Conservation (phyloP, 2,113 vertebrate species). For the Pontoporia blainvillei region DNA sequence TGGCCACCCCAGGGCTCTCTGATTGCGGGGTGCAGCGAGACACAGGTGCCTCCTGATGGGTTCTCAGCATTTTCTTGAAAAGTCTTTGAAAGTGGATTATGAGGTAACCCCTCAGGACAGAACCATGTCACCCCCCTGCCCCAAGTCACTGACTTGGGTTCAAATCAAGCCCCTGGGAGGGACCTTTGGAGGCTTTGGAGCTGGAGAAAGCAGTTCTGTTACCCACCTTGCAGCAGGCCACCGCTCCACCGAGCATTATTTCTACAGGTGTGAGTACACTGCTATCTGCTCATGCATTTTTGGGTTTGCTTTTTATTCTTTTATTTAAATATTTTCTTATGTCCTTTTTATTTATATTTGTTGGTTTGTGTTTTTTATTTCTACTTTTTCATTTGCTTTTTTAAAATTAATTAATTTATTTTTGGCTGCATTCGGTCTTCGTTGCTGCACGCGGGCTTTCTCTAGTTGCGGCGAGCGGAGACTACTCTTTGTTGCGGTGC, state of each 20-base stretch:
- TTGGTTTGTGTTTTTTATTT: neutral
- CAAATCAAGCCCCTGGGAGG: neutral
- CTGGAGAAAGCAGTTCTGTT: neutral
- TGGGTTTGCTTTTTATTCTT: neutral
- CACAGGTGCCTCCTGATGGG: neutral
- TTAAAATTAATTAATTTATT: too few relatives aligned
- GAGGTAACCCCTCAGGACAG: neutral
- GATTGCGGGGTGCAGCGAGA: neutral
- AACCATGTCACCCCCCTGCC: neutral
- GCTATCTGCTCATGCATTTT: too few relatives aligned
- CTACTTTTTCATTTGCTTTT: neutral
- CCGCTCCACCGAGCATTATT: rapidly evolving
- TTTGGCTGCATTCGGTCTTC: too few relatives aligned
- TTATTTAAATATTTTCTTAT: neutral
- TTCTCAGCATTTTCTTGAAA: neutral
- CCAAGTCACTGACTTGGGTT: neutral
- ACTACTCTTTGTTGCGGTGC: too few relatives aligned
- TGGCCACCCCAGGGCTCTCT: neutral
- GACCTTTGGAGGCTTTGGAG: neutral
- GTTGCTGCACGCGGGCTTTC: too few relatives aligned
- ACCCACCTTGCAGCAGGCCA: neutral
- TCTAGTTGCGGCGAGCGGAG: too few relatives aligned
- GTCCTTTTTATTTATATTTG: neutral
- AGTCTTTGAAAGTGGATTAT: neutral
- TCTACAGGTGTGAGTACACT: neutral